Percentiles rank a stretch among this genome's conserved stretches.
Evolutionary conservation across 1,140 invertebrate genomes (phyloP).

Genomic region (Eriosoma lanigerum): DNA sequence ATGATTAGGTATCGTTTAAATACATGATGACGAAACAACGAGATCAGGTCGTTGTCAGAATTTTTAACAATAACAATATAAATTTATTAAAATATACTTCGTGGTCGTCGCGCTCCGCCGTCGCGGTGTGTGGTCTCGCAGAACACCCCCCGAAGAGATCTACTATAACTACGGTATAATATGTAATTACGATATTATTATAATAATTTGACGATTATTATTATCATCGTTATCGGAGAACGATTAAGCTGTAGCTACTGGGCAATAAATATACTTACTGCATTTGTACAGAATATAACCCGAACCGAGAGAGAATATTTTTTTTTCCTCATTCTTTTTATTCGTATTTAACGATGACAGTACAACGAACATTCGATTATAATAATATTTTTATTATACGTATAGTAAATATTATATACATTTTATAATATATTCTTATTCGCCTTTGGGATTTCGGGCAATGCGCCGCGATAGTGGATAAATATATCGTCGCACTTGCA

Average conservation of each 20-base stretch:
- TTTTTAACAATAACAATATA: too few relatives aligned
- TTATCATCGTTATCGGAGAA: background rate
- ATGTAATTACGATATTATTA: too few relatives aligned
- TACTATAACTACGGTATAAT: background rate
- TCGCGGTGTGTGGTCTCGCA: constrained; percentile 7
- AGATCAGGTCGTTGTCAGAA: background rate
- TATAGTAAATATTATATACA: too few relatives aligned
- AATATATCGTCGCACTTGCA: too few relatives aligned
- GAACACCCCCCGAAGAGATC: constrained; percentile 23
- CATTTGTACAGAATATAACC: background rate
- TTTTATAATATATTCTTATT: too few relatives aligned
- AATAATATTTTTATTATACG: too few relatives aligned
- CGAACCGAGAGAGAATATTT: background rate
- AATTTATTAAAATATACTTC: background rate
- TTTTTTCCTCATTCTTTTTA: background rate
- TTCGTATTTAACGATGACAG: too few relatives aligned
- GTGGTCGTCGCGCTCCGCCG: background rate
- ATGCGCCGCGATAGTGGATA: too few relatives aligned
- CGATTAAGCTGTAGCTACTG: constrained; percentile 7
- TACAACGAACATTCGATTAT: too few relatives aligned
- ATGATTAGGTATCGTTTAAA: too few relatives aligned
- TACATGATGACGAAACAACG: too few relatives aligned
- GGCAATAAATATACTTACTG: constrained; percentile 6
- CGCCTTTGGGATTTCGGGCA: too few relatives aligned
- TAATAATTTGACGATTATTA: background rate